Conservation (phyloP, 1,140 invertebrate species). For the Pachypeltis micranthus region DNA sequence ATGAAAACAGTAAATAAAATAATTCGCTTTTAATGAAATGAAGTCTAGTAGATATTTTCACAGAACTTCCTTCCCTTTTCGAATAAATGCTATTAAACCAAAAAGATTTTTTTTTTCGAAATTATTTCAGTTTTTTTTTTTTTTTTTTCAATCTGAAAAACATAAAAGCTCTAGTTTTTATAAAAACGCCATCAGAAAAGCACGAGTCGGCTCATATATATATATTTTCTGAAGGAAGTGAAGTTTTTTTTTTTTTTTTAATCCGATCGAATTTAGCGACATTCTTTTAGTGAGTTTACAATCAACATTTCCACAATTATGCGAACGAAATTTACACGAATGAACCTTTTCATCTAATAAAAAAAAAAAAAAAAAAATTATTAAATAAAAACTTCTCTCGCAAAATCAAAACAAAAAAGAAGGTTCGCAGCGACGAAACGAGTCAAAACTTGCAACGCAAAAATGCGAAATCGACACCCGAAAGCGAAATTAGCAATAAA, state of each 20-base stretch:
- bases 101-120: too few relatives aligned
- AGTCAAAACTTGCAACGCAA: not conserved
- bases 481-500: too few relatives aligned
- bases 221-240: not conserved
- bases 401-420: not conserved
- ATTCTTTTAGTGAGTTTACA: too few relatives aligned
- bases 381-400: too few relatives aligned
- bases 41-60: not conserved
- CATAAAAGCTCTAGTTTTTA: not conserved
- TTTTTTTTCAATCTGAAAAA: not conserved
- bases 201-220: not conserved
- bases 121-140: not conserved
- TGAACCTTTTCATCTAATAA: not conserved
- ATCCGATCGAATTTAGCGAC: not conserved
- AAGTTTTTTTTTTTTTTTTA: not conserved
- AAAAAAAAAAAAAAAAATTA: not conserved
- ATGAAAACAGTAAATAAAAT: not conserved
- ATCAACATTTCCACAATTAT: too few relatives aligned
- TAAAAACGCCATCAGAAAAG: not conserved
- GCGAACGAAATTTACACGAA: not conserved
- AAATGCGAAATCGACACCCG: too few relatives aligned
- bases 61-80: not conserved
- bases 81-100: constrained; percentile 4
- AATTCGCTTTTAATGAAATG: constrained; percentile 4
- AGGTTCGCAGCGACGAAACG: not conserved